These are phyloP conservation scores for Zosterops japonicus DNA, from an alignment of 2,113 vertebrate species.

Conservation along the genomic window DNA sequence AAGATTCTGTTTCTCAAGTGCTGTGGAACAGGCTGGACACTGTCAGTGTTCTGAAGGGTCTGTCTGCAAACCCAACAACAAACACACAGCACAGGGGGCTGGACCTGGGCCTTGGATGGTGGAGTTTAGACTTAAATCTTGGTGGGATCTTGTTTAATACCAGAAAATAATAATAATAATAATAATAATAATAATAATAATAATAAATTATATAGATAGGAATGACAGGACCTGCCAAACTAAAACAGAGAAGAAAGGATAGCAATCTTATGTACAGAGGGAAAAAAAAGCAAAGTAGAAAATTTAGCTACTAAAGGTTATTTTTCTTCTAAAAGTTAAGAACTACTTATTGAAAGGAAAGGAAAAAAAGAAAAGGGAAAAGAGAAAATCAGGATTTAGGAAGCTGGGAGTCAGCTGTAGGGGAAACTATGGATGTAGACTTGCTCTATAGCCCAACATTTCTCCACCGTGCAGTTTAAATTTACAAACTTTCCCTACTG, in stretches of 20 bases:
- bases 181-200: too few relatives aligned
- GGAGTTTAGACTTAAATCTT: not conserved
- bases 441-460: not conserved
- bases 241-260: not conserved
- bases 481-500: not conserved
- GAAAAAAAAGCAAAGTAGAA: not conserved
- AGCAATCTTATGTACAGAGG: accelerated
- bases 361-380: not conserved
- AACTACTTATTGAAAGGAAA: not conserved
- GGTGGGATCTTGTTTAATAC: not conserved
- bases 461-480: not conserved
- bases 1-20: not conserved
- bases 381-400: not conserved
- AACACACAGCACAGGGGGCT: not conserved
- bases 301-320: not conserved
- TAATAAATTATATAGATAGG: not conserved
- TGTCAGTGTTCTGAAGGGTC: not conserved
- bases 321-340: not conserved
- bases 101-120: not conserved
- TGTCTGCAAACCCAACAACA: not conserved
- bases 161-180: not conserved
- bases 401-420: not conserved
- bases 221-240: not conserved
- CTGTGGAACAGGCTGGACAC: not conserved
- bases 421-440: not conserved